Evolutionary conservation across 2,113 vertebrate genomes (phyloP).

Genomic region (Stegastes partitus): DNA sequence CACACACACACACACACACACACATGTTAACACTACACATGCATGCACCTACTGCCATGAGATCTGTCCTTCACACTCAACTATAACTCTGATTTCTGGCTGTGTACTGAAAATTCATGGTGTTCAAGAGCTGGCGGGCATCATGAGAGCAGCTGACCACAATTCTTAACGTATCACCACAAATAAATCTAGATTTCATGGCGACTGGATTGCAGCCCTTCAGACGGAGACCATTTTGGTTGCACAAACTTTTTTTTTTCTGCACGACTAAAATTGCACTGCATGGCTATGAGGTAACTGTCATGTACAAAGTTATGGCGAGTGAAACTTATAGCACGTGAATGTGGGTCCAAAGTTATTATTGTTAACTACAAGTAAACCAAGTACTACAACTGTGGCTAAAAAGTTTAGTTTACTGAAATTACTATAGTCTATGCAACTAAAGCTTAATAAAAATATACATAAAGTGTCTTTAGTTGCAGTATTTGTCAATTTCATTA

Average conservation of each 20-base stretch:
- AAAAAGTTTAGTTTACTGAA: too few species aligned
- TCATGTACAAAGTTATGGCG: neutral
- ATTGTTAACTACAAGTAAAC: too few species aligned
- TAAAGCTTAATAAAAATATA: too few species aligned
- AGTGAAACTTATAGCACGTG: neutral
- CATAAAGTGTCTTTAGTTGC: too few species aligned
- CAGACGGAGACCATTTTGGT: neutral
- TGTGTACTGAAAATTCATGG: conserved; percentile 66
- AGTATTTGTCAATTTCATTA: too few species aligned
- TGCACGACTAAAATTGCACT: neutral
- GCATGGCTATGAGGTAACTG: neutral
- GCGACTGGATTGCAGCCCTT: conserved; percentile 43
- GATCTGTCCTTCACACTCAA: conserved; percentile 65
- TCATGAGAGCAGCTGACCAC: conserved; percentile 39
- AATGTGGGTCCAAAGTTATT: neutral
- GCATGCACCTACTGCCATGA: conserved; percentile 22
- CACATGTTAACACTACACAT: conserved; percentile 30
- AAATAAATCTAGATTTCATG: conserved; percentile 74
- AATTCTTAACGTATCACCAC: conserved; percentile 28
- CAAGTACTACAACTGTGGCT: too few species aligned
- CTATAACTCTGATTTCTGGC: conserved; percentile 79
- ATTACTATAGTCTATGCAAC: too few species aligned
- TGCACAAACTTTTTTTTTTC: neutral
- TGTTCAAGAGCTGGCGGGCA: conserved; percentile 39
- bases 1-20: conserved; percentile 24